These are phyloP conservation scores for Ptiloglossa arizonensis DNA, from an alignment of 1,140 invertebrate genomes.

Conservation along the genomic window DNA sequence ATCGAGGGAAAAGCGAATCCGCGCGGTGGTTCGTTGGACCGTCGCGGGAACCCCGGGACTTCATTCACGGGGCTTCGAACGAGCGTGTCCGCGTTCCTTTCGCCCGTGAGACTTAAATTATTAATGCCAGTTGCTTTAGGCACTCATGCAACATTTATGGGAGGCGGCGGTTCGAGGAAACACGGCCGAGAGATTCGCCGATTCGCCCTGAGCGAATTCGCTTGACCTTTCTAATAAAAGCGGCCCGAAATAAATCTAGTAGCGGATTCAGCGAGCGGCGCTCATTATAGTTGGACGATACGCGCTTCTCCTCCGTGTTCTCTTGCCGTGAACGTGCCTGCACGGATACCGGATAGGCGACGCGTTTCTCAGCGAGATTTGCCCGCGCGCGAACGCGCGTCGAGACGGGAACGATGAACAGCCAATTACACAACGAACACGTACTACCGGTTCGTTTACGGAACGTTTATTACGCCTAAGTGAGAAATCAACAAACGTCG, in stretches of 20 bases:
- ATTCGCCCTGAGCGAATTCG: slow-evolving; percentile 62
- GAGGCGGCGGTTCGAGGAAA: slow-evolving; percentile 40
- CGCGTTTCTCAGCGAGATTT: background rate
- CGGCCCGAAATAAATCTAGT: slow-evolving; percentile 55
- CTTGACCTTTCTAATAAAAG: slow-evolving; percentile 64
- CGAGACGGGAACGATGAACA: too few species aligned
- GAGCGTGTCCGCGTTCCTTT: slow-evolving; percentile 52
- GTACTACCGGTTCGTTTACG: too few species aligned
- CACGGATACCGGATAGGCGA: background rate
- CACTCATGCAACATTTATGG: slow-evolving; percentile 70
- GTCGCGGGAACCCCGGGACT: background rate
- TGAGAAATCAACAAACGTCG: too few species aligned
- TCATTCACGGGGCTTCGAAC: slow-evolving; percentile 22
- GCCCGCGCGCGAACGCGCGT: too few species aligned
- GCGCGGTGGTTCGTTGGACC: slow-evolving; percentile 6
- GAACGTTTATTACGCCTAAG: too few species aligned
- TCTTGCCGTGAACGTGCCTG: background rate
- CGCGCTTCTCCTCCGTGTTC: background rate
- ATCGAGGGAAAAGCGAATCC: background rate
- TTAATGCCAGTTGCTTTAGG: slow-evolving; percentile 62
- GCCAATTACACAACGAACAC: too few species aligned
- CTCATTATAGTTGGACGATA: slow-evolving; percentile 46
- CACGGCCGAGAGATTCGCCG: slow-evolving; percentile 49
- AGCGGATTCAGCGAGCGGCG: slow-evolving; percentile 38
- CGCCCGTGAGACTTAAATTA: slow-evolving; percentile 62